These are phyloP conservation scores for Pteruthius melanotis DNA, from an alignment of 2,113 vertebrate genomes.

Conservation along the genomic window DNA sequence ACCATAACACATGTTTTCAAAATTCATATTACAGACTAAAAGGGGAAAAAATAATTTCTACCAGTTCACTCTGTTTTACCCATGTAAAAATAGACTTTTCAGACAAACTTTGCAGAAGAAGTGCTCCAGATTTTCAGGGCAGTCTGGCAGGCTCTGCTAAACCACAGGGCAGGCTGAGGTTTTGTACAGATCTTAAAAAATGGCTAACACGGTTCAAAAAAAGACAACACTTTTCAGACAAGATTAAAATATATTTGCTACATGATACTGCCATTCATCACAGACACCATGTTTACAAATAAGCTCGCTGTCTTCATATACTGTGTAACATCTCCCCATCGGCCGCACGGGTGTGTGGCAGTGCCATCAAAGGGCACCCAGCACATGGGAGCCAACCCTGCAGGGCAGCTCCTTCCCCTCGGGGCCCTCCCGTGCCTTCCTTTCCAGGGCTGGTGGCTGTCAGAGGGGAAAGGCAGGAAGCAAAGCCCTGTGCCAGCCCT, in stretches of 20 bases:
- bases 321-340: not conserved
- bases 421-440: not conserved
- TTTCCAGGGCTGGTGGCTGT: not conserved
- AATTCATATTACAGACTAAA: not conserved
- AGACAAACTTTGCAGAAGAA: not conserved
- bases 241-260: not conserved
- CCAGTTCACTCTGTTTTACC: not conserved
- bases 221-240: not conserved
- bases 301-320: not conserved
- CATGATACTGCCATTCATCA: not conserved
- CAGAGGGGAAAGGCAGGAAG: not conserved
- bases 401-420: not conserved
- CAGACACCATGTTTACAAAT: not conserved
- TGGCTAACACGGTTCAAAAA: not conserved
- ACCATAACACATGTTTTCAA: not conserved
- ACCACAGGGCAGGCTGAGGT: not conserved
- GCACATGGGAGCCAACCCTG: not conserved
- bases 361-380: not conserved
- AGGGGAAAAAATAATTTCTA: not conserved
- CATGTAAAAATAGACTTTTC: not conserved
- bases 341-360: accelerated
- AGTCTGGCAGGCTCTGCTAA: not conserved
- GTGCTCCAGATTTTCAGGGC: not conserved
- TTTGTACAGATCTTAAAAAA: not conserved
- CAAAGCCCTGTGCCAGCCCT: not conserved